Percentiles rank a stretch among this genome's conserved stretches.
phyloP scores from a whole-genome alignment of 2,113 vertebrate species.

The Cyanoramphus novaezelandiae region DNA sequence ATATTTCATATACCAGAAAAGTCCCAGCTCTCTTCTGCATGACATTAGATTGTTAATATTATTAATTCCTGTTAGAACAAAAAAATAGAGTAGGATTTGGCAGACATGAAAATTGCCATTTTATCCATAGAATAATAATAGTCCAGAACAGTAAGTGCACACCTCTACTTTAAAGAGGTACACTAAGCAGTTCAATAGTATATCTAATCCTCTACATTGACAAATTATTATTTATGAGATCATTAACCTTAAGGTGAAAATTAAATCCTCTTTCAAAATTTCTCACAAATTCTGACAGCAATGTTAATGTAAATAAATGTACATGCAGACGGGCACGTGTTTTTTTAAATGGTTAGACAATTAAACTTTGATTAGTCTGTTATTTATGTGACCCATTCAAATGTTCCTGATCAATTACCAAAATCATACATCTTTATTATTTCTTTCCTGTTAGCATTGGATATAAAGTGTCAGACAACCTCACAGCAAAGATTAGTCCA shows the following conservation, averaged over 20 bases:
- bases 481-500: conserved; percentile 9
- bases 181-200: not conserved
- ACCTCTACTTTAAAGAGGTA: conserved; percentile 1
- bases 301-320: conserved; percentile 57
- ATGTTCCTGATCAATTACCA: conserved; percentile 49
- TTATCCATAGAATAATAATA: conserved; percentile 10
- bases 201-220: not conserved
- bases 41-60: not conserved
- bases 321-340: not conserved
- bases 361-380: conserved; percentile 57
- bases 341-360: conserved; percentile 3
- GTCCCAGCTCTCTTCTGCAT: not conserved
- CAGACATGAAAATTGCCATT: not conserved
- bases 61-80: not conserved
- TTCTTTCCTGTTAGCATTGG: conserved; percentile 33
- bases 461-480: conserved; percentile 29
- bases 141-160: not conserved
- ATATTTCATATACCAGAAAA: not conserved
- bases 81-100: not conserved
- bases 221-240: conserved; percentile 56
- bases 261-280: conserved; percentile 48
- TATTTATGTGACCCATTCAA: conserved; percentile 63
- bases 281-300: conserved; percentile 45
- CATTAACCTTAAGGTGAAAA: conserved; percentile 49
- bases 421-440: conserved; percentile 53